phyloP scores from a whole-genome alignment of 1,140 invertebrate genomes.

The Drosophila malerkotliana region DNA sequence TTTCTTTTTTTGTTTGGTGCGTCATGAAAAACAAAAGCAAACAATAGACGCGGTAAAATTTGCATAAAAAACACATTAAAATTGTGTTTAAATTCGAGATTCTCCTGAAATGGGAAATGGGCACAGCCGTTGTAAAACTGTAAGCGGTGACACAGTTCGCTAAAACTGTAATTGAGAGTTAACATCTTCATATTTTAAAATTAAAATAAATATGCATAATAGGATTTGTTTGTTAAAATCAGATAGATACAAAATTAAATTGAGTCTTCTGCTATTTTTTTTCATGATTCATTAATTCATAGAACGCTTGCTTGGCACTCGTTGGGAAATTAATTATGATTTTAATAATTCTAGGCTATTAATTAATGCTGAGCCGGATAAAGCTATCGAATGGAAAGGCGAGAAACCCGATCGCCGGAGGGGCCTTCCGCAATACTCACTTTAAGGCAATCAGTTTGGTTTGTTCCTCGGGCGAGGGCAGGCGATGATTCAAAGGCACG shows the following conservation, averaged over 20 bases:
- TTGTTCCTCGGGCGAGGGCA: slow-evolving; percentile 93
- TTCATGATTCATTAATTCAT: neutral
- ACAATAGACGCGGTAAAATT: slow-evolving; percentile 55
- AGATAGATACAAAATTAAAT: neutral
- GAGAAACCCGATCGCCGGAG: neutral
- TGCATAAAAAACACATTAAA: slow-evolving; percentile 69
- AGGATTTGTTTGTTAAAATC: neutral
- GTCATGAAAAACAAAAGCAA: slow-evolving; percentile 39
- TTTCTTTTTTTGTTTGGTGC: slow-evolving; percentile 37
- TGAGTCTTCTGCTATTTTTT: neutral
- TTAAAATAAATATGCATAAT: too few species aligned
- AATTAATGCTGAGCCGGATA: too few species aligned
- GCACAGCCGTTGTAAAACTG: slow-evolving; percentile 24
- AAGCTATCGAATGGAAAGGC: neutral
- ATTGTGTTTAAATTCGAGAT: slow-evolving; percentile 41
- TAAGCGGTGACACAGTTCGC: slow-evolving; percentile 1
- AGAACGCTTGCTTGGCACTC: neutral
- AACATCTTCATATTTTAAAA: neutral
- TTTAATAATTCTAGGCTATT: neutral
- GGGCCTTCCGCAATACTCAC: slow-evolving; percentile 85
- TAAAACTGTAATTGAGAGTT: slow-evolving; percentile 1
- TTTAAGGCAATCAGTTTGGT: slow-evolving; percentile 90
- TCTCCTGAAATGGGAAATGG: slow-evolving; percentile 4
- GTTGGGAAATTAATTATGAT: neutral
- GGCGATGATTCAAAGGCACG: slow-evolving; percentile 90